phyloP scores from a whole-genome alignment of 2,888 invertebrate species.

The Onchidella celtica region DNA sequence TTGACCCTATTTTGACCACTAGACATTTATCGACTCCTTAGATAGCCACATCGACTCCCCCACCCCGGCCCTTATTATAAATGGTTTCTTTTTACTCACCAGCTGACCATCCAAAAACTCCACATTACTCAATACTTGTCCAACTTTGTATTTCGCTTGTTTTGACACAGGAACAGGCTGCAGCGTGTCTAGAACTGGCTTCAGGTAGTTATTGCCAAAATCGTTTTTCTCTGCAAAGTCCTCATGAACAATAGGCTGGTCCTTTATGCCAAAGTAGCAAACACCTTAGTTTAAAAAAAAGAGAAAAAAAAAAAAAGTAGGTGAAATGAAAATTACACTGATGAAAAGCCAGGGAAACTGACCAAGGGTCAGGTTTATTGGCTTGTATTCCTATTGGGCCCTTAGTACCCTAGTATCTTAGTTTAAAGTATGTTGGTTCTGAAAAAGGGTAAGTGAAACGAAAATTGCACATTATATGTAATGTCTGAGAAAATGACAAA shows the following conservation, averaged over 20 bases:
- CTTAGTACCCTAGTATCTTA: no score
- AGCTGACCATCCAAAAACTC: slow-evolving; percentile 22
- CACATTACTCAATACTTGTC: not conserved
- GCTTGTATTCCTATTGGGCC: no score
- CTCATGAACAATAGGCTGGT: not conserved
- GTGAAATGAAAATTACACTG: not conserved
- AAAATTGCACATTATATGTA: no score
- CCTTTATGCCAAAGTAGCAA: not conserved
- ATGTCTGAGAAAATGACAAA: no score
- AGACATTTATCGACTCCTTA: no score
- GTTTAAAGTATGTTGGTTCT: no score
- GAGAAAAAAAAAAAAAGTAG: not conserved
- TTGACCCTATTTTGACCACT: no score
- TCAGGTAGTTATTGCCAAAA: slow-evolving; percentile 8
- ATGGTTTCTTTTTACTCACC: not conserved
- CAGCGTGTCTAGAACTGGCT: not conserved
- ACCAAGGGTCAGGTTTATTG: no score
- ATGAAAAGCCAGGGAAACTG: not conserved
- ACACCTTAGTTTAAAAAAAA: not conserved
- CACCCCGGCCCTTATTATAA: no score
- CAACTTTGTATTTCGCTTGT: slow-evolving; percentile 19
- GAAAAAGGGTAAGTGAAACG: no score
- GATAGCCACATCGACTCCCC: no score
- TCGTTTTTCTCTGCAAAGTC: slow-evolving; percentile 4
- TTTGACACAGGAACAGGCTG: not conserved